Evolutionary conservation across 2,888 invertebrate genomes (phyloP).

Genomic region (Rhingia campestris): DNA sequence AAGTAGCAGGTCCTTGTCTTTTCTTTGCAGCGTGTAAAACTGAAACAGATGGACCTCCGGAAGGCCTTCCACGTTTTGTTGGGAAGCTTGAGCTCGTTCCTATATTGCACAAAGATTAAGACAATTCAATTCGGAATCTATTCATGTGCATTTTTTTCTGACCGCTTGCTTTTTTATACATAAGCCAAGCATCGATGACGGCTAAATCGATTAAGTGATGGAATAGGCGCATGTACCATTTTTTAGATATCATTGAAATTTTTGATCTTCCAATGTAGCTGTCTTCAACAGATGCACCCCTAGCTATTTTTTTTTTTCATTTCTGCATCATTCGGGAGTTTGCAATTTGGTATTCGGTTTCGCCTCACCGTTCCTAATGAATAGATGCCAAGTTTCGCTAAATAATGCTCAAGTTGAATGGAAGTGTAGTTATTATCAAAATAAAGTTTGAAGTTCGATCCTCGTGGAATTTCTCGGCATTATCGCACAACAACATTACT

Average conservation of each 20-base stretch:
- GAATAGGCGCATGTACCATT: too few relatives aligned
- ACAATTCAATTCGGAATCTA: background rate
- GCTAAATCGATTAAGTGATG: too few relatives aligned
- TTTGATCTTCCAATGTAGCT: too few relatives aligned
- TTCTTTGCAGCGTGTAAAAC: background rate
- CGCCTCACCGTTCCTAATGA: too few relatives aligned
- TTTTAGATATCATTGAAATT: too few relatives aligned
- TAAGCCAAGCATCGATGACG: too few relatives aligned
- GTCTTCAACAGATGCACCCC: too few relatives aligned
- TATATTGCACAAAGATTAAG: background rate
- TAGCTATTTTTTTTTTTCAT: too few relatives aligned
- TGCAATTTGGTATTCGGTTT: too few relatives aligned
- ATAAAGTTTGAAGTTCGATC: background rate
- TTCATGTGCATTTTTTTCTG: background rate
- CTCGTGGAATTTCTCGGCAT: background rate
- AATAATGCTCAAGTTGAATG: constrained; percentile 10
- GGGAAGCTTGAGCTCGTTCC: constrained; percentile 1
- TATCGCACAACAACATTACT: constrained; percentile 6
- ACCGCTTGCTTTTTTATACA: too few relatives aligned
- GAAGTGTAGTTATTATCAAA: constrained; percentile 2
- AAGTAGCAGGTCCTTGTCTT: too few relatives aligned
- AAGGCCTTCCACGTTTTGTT: background rate
- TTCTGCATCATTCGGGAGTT: too few relatives aligned
- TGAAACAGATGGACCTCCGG: constrained; percentile 2
- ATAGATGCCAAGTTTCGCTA: background rate